Percentiles rank a stretch among this genome's conserved stretches.
These are phyloP conservation scores for Agriopis leucophaearia DNA, from an alignment of 2,888 invertebrate genomes.

Conservation along the genomic window DNA sequence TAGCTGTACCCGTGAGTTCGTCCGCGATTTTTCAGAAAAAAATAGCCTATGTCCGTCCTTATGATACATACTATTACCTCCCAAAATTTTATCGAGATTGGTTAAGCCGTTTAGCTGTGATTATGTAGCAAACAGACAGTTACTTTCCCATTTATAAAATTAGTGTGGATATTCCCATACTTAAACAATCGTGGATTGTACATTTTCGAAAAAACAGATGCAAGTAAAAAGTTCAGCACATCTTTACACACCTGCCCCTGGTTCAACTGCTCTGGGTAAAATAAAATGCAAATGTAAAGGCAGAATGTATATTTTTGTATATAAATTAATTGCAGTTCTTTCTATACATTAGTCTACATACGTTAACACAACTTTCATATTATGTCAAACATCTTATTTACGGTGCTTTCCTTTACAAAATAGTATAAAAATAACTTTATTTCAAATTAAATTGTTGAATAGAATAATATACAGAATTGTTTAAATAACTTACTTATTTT, in stretches of 20 bases:
- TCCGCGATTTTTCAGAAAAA: too few species aligned
- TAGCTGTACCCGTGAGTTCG: too few species aligned
- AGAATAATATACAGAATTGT: slow-evolving; percentile 47
- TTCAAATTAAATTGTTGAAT: slow-evolving; percentile 55
- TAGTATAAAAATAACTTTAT: slow-evolving; percentile 71
- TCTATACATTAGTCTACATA: slow-evolving; percentile 78
- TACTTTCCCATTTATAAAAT: too few species aligned
- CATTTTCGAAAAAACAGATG: too few species aligned
- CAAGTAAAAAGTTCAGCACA: not conserved
- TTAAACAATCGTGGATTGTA: too few species aligned
- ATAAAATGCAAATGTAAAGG: slow-evolving; percentile 66
- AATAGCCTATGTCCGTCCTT: too few species aligned
- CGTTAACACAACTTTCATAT: slow-evolving; percentile 71
- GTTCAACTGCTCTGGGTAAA: not conserved
- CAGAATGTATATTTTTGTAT: slow-evolving; percentile 82
- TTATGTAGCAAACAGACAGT: too few species aligned
- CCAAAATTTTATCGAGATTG: too few species aligned
- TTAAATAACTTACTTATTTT: slow-evolving; percentile 52
- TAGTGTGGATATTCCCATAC: too few species aligned
- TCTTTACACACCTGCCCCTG: not conserved
- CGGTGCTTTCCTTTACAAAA: slow-evolving; percentile 72
- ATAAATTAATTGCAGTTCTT: slow-evolving; percentile 83
- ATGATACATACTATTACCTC: too few species aligned
- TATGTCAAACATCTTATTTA: slow-evolving; percentile 79
- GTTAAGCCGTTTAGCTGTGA: too few species aligned